Evolutionary conservation across 2,888 invertebrate species (phyloP), one percentile per base, ranked within the genome.

Genomic region (Zootermopsis nevadensis): DNA sequence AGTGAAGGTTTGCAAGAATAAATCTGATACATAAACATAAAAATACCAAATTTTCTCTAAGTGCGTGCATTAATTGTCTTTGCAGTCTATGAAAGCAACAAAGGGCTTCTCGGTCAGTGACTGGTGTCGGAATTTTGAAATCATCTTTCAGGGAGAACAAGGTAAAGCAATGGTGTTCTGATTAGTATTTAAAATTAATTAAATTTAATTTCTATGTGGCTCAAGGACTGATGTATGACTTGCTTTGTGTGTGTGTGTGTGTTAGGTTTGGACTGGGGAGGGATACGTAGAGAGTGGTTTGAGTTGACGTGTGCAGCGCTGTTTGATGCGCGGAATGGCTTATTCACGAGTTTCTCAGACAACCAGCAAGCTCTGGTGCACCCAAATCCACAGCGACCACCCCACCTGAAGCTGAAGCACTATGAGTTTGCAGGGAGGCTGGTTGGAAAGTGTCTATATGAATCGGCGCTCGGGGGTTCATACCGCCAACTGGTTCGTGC

Each of bases 61-160:
- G 48, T 48, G 48, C 19, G 19, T 48, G 48, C 19, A 15, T 48
- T 1, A 60, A 10, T 60, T 69, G 85, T 84, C 83, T 81, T 90
- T 90, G 27, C 89, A 93, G 93, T 93, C 93, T 1, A 94, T 97
- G 91, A 97, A 96, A 90, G 94, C 96, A 72, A 97, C 97, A 1
- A 94, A 95, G 87, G 94, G 94, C 88, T 97, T 97, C 90, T 92
- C 93, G 35, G 93, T 96, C n/a, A 93, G 94, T 82, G 98, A 98
- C 90, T 98, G 98, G 98, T 98, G 97, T 90, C 93, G 95, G 88
- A 97, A 96, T 91, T 98, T 98, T 89, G 98, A 98, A 90, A 94
- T 98, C 85, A 94, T 94, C 83, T 98, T 98, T 90, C 94, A 95
- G 89, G 97, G 97, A n/a, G 98, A 98, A 89, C 97, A 97, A 92